phyloP scores from a whole-genome alignment of 2,797 vertebrate genomes.

The Aldrovandia affinis region DNA sequence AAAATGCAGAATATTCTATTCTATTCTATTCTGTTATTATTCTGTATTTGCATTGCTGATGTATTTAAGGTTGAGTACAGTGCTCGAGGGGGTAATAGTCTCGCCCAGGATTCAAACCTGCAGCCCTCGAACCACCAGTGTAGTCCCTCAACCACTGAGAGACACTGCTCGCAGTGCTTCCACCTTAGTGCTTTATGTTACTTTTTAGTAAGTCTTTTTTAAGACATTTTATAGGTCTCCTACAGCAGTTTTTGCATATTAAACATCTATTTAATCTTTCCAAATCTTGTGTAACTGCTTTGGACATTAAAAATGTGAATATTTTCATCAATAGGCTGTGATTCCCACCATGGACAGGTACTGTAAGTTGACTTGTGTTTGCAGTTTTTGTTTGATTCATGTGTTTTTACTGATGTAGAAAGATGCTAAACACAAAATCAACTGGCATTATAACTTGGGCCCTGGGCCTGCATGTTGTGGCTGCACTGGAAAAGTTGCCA shows the following conservation, averaged over 20 bases:
- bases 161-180: neutral
- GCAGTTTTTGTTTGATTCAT: slow-evolving; percentile 25
- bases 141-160: neutral
- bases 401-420: slow-evolving; percentile 26
- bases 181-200: neutral
- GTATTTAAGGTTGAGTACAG: neutral
- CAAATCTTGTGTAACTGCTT: neutral
- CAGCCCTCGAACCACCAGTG: neutral
- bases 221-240: neutral
- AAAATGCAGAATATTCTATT: too few relatives aligned
- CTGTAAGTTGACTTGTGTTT: slow-evolving; percentile 40
- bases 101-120: neutral
- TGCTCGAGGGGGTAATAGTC: neutral
- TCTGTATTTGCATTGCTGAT: slow-evolving; percentile 30
- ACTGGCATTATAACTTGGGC: neutral
- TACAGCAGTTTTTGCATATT: neutral
- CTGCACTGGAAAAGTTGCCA: neutral
- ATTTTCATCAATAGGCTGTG: slow-evolving; percentile 75
- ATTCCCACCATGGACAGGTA: slow-evolving; percentile 86
- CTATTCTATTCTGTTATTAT: slow-evolving; percentile 16
- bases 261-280: neutral
- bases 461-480: neutral
- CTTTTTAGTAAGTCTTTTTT: neutral
- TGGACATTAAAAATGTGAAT: slow-evolving; percentile 33
- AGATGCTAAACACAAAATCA: neutral